Evolutionary conservation across 2,888 invertebrate species (phyloP), one percentile per base, ranked within the genome.

Genomic region (Aleiodes alternator): DNA sequence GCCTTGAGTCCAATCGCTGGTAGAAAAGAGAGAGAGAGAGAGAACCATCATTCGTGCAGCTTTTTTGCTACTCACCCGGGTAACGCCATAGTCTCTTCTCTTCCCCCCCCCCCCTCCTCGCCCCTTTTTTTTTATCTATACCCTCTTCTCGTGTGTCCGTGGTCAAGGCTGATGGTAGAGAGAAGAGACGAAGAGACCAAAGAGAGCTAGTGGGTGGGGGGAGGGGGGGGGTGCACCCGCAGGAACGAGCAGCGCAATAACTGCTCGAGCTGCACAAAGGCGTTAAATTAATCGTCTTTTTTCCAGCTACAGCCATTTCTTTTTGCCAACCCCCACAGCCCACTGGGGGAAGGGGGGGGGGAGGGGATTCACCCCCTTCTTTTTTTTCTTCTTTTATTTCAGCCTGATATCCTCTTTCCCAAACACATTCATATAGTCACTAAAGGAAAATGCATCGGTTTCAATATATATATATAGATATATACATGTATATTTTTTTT

Each of bases 111-210:
- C 23, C 23, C 23, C 23, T 2, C 23, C 23, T 2, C 23, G 1
- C 23, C 23, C 23, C 2, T 23, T 23, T 23, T 23, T 43, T 43
- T 66, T 48, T 75, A 70, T 69, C 55, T 69, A 53, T 70, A 50
- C 29, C 23, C 53, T n/a, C 43, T 38, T 43, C 23, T 23, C 43
- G 43, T 72, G 75, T 75, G 72, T 72, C 75, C 72, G 75, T 75
- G 75, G 75, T 75, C 75, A 75, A 75, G 75, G 75, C 66, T 68
- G 72, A 51, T 50, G 50, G 59, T 48, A 61, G 50, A 69, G 51
- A 51, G 51, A 23, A 34, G 55, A 69, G 43, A 38, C 12, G 56
- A n/a, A 23, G 23, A 16, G 56, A 29, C 14, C 23, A 14, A 14
- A 12, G 57, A 23, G 23, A 23, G 23, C 2, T 1, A 2, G 23